Base-by-base conservation (phyloP, 2,113 vertebrate genomes). In the Herpetotheres cachinnans region DNA sequence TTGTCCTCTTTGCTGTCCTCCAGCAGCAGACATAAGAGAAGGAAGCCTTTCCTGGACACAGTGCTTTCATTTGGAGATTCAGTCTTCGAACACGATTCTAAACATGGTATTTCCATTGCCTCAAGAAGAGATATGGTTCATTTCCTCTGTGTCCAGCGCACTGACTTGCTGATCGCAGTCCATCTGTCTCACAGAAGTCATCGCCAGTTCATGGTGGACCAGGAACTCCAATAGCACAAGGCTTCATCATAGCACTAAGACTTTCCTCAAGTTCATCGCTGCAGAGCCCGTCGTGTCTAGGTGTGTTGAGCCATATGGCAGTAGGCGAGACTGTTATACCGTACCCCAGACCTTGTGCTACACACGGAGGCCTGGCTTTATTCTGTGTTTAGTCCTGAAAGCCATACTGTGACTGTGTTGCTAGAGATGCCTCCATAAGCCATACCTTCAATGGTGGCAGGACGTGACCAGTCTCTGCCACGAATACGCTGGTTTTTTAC, bases 211-310 rank as follows among this genome's bases (percentile, higher is more conserved):
- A 26, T 30, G 80, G 40, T 55, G 49, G 63, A 16, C 20, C 63
- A 6, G 22, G 42, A 55, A 22, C 42, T 63, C 21, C 9, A 22
- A 5, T 10, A 63, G 49, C 58, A 17, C 42, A 52, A 72, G 34
- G 62, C 47, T 58, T 27, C 15, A 3, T 44, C 16, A 7, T 26
- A 3, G 11, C 70, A 19, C 38, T 52, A 7, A 52, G 34, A 8
- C 29, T 50, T 38, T 21, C 50, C 44, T 86, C 22, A 5, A 24
- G 32, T 8, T 16, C 30, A 4, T n/a, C n/a, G 0, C 47, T 32
- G 40, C 8, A 1, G 80, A 49, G 63, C 2, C 42, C 50, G 2
- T 4, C 38, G 0, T 5, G 2, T 50, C 8, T 1, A 5, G 58
- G 22, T 16, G 44, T 78, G 66, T 19, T 44, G 44, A 52, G 50